These are phyloP conservation scores for Salvator merianae DNA, from an alignment of 2,113 vertebrate genomes.

Conservation along the genomic window DNA sequence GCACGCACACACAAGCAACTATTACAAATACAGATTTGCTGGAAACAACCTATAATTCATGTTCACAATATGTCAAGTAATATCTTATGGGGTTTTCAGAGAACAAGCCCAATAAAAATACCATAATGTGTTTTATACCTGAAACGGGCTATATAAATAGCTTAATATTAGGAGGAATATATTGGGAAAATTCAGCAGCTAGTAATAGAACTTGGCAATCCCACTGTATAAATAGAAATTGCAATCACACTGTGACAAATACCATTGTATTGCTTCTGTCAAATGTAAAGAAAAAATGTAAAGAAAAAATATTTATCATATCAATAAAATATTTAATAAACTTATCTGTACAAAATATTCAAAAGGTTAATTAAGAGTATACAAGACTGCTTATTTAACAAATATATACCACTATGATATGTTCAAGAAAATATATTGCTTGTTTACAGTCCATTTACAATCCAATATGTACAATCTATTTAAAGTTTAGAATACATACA, in stretches of 20 bases:
- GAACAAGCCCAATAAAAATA: neutral
- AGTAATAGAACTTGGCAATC: neutral
- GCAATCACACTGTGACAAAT: neutral
- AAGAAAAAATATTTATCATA: conserved; percentile 44
- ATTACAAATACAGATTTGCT: too few species aligned
- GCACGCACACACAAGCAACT: too few species aligned
- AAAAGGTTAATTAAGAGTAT: conserved; percentile 75
- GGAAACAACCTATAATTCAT: too few species aligned
- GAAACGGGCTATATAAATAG: neutral
- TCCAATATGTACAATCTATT: conserved; percentile 86
- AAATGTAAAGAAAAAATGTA: neutral
- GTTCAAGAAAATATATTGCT: conserved; percentile 83
- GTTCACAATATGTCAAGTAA: too few species aligned
- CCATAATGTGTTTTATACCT: neutral
- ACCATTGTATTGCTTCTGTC: neutral
- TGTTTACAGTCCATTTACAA: conserved; percentile 90
- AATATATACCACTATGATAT: conserved; percentile 84
- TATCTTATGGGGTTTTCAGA: neutral
- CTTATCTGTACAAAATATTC: conserved; percentile 84
- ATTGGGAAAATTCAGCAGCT: neutral
- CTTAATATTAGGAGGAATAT: neutral
- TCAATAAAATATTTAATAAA: conserved; percentile 87
- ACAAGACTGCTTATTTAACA: conserved; percentile 80
- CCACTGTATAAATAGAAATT: neutral
- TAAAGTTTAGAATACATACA: conserved; percentile 80